A percentile compares a stretch with the other conserved stretches of the same genome.
Evolutionary conservation across 1,140 invertebrate species (phyloP).

Genomic region (Archivesica marissinica): DNA sequence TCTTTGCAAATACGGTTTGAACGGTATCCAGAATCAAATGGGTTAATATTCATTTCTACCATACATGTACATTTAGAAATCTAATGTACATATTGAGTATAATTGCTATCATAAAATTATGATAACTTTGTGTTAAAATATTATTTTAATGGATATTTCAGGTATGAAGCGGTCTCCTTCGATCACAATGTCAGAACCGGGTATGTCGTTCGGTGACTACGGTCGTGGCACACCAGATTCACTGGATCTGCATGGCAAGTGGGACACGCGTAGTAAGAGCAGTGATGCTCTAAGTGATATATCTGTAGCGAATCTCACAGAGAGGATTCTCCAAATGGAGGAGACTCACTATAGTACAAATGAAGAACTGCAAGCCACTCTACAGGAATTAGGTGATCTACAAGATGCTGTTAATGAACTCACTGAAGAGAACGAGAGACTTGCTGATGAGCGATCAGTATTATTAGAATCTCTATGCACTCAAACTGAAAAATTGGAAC

Average conservation of each 20-base stretch:
- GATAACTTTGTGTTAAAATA: too few species aligned
- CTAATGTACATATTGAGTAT: too few species aligned
- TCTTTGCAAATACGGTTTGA: too few species aligned
- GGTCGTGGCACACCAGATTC: slow-evolving; percentile 78
- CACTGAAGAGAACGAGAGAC: slow-evolving; percentile 93
- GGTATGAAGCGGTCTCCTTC: slow-evolving; percentile 71
- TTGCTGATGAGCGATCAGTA: slow-evolving; percentile 94
- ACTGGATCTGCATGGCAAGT: slow-evolving; percentile 82
- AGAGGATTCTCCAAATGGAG: slow-evolving; percentile 95
- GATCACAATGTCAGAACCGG: slow-evolving; percentile 86
- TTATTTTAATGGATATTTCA: slow-evolving; percentile 22
- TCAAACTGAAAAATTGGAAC: slow-evolving; percentile 95
- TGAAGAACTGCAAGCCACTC: slow-evolving; percentile 96
- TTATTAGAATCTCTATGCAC: slow-evolving; percentile 95
- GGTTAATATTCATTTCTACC: too few species aligned
- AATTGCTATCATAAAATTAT: too few species aligned
- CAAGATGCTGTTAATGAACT: slow-evolving; percentile 93
- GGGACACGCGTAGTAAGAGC: slow-evolving; percentile 94
- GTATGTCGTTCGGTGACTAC: slow-evolving; percentile 74
- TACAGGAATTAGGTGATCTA: slow-evolving; percentile 95
- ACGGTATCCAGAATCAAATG: too few species aligned
- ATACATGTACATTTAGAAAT: too few species aligned
- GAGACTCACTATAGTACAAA: slow-evolving; percentile 95
- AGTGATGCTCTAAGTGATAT: slow-evolving; percentile 90
- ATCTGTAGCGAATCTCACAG: slow-evolving; percentile 95